Evolutionary conservation across 2,797 vertebrate species (phyloP).

Genomic region (Anguilla obscura): DNA sequence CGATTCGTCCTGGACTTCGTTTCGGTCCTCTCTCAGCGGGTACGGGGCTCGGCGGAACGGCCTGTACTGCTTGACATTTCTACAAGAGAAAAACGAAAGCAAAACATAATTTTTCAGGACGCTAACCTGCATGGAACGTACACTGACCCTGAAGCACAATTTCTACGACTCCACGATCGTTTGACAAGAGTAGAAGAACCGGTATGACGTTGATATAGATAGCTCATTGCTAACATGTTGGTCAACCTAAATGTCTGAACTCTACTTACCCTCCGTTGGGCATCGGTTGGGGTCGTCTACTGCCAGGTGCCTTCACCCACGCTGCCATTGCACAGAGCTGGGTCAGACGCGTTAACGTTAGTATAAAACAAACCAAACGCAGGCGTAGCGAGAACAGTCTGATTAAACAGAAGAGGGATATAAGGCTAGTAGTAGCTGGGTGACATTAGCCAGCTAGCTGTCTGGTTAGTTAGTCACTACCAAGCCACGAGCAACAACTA

Average conservation of each 20-base stretch:
- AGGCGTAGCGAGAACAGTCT: not conserved
- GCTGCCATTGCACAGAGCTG: slow-evolving; percentile 63
- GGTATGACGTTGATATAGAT: no score
- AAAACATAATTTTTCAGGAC: not conserved
- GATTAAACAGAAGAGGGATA: not conserved
- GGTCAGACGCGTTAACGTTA: not conserved
- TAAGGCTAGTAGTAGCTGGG: not conserved
- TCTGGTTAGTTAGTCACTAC: not conserved
- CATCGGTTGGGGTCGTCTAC: slow-evolving; percentile 59
- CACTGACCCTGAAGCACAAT: not conserved
- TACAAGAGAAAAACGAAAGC: slow-evolving; percentile 6
- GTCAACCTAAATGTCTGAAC: no score
- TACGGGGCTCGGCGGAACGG: slow-evolving; percentile 50
- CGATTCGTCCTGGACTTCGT: slow-evolving; percentile 14
- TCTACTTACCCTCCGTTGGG: slow-evolving; percentile 71
- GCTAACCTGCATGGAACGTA: not conserved
- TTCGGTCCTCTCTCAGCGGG: slow-evolving; percentile 46
- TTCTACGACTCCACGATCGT: not conserved
- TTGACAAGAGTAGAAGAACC: not conserved
- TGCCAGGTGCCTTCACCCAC: slow-evolving; percentile 62
- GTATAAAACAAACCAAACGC: not conserved
- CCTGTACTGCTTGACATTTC: slow-evolving; percentile 53
- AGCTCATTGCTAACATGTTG: no score
- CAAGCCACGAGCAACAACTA: not conserved
- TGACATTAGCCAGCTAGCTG: not conserved